These are phyloP conservation scores for Rhinichthys klamathensis DNA, from an alignment of 2,113 vertebrate genomes.

Conservation along the genomic window DNA sequence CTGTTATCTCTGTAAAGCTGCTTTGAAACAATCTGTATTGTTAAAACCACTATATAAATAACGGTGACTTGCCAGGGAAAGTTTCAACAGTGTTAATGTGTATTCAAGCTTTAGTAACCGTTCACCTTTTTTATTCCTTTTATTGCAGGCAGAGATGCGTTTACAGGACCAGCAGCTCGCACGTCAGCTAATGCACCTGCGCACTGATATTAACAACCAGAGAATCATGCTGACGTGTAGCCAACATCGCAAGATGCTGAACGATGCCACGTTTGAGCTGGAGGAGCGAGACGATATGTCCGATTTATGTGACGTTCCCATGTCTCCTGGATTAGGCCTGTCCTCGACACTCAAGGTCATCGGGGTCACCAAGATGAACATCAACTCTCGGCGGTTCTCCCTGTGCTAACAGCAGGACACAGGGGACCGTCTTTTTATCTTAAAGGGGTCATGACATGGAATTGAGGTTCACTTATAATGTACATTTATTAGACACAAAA, in stretches of 20 bases:
- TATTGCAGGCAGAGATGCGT: slow-evolving; percentile 87
- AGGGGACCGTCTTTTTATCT: not conserved
- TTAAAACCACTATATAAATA: no score
- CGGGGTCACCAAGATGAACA: slow-evolving; percentile 98
- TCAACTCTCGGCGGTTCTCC: slow-evolving; percentile 93
- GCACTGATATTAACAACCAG: slow-evolving; percentile 89
- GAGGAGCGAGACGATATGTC: slow-evolving; percentile 92
- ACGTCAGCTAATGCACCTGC: slow-evolving; percentile 89
- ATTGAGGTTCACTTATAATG: no score
- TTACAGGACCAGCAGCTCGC: slow-evolving; percentile 95
- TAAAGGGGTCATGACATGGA: not conserved
- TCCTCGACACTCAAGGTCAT: slow-evolving; percentile 92
- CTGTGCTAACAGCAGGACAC: slow-evolving; percentile 77
- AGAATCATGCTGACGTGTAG: slow-evolving; percentile 95
- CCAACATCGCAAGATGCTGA: slow-evolving; percentile 91
- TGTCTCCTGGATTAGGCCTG: slow-evolving; percentile 87
- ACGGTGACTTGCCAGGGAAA: no score
- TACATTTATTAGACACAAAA: no score
- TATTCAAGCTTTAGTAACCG: no score
- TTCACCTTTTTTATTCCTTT: not conserved
- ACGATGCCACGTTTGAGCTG: slow-evolving; percentile 88
- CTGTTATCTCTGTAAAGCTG: no score
- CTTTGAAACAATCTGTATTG: no score
- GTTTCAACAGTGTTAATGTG: no score
- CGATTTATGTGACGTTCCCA: slow-evolving; percentile 88